phyloP scores from a whole-genome alignment of 2,888 invertebrate genomes.

The Archaeoteleia sp. region DNA sequence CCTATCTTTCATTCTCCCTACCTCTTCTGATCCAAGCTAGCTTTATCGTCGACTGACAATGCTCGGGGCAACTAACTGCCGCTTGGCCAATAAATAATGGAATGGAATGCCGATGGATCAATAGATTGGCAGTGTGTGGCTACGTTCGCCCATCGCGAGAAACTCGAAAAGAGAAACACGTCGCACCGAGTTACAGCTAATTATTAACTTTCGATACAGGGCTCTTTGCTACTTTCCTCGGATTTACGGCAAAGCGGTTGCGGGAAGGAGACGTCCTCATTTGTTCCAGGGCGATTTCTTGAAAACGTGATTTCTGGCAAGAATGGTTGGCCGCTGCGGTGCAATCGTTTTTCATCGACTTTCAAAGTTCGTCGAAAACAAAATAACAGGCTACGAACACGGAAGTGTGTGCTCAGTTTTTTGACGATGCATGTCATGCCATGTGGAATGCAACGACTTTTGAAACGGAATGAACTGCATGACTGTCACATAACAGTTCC shows the following conservation, averaged over 20 bases:
- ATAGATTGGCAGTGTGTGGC: constrained; percentile 31
- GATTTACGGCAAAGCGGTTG: constrained; percentile 49
- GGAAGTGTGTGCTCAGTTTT: constrained; percentile 31
- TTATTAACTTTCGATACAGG: constrained; percentile 53
- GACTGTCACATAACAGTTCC: constrained; percentile 20
- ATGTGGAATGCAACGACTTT: constrained; percentile 24
- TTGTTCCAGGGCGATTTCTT: constrained; percentile 44
- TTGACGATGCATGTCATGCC: constrained; percentile 41
- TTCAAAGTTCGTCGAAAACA: constrained; percentile 47
- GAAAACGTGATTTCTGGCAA: constrained; percentile 49
- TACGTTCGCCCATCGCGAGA: constrained; percentile 29
- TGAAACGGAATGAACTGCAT: constrained; percentile 24
- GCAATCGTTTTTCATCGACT: constrained; percentile 49
- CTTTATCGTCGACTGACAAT: constrained; percentile 43
- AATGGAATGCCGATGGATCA: constrained; percentile 32
- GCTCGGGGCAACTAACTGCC: constrained; percentile 45
- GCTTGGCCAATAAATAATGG: constrained; percentile 46
- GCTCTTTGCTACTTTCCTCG: constrained; percentile 40
- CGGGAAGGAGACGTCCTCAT: constrained; percentile 46
- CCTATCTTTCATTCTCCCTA: constrained; percentile 39
- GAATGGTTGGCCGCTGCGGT: constrained; percentile 35
- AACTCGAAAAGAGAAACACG: constrained; percentile 41
- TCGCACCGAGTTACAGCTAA: constrained; percentile 44
- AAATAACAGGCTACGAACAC: constrained; percentile 39
- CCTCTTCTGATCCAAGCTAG: constrained; percentile 28